These are phyloP conservation scores for Brachionus angularis DNA, from an alignment of 1,140 invertebrate genomes.

Conservation along the genomic window DNA sequence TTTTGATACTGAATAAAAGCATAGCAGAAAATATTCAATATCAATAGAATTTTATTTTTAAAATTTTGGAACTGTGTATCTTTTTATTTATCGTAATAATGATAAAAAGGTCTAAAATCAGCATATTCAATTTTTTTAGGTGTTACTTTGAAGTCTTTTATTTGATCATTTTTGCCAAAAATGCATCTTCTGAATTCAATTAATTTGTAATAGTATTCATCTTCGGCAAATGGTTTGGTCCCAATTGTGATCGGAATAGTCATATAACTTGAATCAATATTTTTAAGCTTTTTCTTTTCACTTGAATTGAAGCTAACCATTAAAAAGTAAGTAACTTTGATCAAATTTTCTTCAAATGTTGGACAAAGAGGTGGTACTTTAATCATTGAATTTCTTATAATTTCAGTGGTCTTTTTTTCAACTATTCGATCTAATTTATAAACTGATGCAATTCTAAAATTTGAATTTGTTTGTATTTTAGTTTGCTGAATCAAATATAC, in stretches of 20 bases:
- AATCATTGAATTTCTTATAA: conserved; percentile 6
- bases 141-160: background rate
- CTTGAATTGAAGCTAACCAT: conserved; percentile 26
- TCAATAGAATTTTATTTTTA: too few species aligned
- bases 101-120: conserved; percentile 22
- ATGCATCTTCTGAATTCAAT: background rate
- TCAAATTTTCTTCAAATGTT: conserved; percentile 38
- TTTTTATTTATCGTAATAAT: conserved; percentile 24
- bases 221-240: conserved; percentile 17
- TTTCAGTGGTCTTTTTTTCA: conserved; percentile 22
- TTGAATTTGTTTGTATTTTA: conserved; percentile 36
- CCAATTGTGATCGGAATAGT: conserved; percentile 28
- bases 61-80: too few species aligned
- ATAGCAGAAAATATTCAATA: too few species aligned
- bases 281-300: conserved; percentile 15
- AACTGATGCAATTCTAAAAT: background rate
- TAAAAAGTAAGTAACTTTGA: conserved; percentile 32
- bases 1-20: background rate
- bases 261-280: background rate
- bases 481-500: conserved; percentile 28
- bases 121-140: conserved; percentile 23
- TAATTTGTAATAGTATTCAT: background rate
- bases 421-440: conserved; percentile 22
- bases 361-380: conserved; percentile 17
- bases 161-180: conserved; percentile 20